Evolutionary conservation across 2,797 vertebrate genomes (phyloP).

Genomic region (Echiichthys vipera): DNA sequence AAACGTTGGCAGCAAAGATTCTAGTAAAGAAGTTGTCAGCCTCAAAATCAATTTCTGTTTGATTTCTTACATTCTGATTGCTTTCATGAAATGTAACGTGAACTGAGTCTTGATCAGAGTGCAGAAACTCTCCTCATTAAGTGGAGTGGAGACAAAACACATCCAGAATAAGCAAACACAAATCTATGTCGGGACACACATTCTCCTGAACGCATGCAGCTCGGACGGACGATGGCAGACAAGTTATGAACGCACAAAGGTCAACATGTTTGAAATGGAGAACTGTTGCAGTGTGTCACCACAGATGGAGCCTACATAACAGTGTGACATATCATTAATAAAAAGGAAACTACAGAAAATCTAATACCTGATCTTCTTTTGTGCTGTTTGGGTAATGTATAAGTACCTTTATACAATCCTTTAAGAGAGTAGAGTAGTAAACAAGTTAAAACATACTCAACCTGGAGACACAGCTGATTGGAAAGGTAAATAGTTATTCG

Average conservation of each 20-base stretch:
- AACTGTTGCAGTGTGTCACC: slow-evolving; percentile 79
- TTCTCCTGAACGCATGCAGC: slow-evolving; percentile 81
- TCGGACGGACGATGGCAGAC: slow-evolving; percentile 69
- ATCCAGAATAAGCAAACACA: slow-evolving; percentile 80
- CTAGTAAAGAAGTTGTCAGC: slow-evolving; percentile 25
- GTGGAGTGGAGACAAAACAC: slow-evolving; percentile 56
- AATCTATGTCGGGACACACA: slow-evolving; percentile 82
- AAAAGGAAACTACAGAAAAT: slow-evolving; percentile 59
- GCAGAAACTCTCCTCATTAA: slow-evolving; percentile 64
- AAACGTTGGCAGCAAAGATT: slow-evolving; percentile 35
- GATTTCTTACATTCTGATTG: slow-evolving; percentile 35
- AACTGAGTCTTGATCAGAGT: slow-evolving; percentile 50
- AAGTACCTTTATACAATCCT: slow-evolving; percentile 89
- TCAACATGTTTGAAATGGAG: slow-evolving; percentile 76
- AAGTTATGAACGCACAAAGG: slow-evolving; percentile 64
- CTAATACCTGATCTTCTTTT: slow-evolving; percentile 90
- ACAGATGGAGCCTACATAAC: slow-evolving; percentile 75
- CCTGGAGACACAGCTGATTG: slow-evolving; percentile 41
- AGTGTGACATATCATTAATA: slow-evolving; percentile 64
- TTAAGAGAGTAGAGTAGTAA: slow-evolving; percentile 85
- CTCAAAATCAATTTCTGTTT: slow-evolving; percentile 40
- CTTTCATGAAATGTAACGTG: slow-evolving; percentile 23
- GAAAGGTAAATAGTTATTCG: slow-evolving; percentile 18
- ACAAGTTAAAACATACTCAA: slow-evolving; percentile 81
- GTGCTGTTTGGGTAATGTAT: slow-evolving; percentile 89